These are phyloP conservation scores for Laothoe populi DNA, from an alignment of 2,888 invertebrate genomes.

Conservation along the genomic window DNA sequence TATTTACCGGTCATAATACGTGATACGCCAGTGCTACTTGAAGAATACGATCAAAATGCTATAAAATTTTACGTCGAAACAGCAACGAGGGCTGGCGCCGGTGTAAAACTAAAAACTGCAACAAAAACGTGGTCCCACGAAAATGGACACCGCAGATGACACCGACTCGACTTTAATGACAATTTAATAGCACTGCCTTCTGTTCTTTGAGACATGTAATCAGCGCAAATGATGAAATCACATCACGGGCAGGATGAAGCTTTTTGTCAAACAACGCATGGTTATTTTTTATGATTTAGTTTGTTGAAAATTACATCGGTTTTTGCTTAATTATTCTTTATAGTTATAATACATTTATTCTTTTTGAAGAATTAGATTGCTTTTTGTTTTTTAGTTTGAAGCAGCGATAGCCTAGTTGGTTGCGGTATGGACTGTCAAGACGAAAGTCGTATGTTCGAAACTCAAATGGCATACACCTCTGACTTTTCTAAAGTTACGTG, in stretches of 20 bases:
- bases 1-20: slow-evolving; percentile 39
- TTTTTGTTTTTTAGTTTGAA: no score
- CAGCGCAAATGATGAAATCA: slow-evolving; percentile 76
- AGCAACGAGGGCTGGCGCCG: slow-evolving; percentile 44
- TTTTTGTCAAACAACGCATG: slow-evolving; percentile 56
- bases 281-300: slow-evolving; percentile 26
- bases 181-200: slow-evolving; percentile 82
- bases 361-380: no score
- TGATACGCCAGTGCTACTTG: slow-evolving; percentile 45
- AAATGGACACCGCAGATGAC: slow-evolving; percentile 79
- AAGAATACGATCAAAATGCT: slow-evolving; percentile 54
- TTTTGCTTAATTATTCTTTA: no score
- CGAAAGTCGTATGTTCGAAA: no score
- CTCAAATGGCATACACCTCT: no score
- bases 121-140: slow-evolving; percentile 77
- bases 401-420: no score
- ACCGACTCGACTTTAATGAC: slow-evolving; percentile 81
- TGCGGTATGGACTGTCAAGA: no score
- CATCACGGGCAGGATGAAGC: slow-evolving; percentile 59
- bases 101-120: slow-evolving; percentile 76
- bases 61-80: slow-evolving; percentile 36
- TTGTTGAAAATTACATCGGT: slow-evolving; percentile 7
- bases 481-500: no score
- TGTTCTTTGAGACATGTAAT: slow-evolving; percentile 76
- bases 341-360: no score